Evolutionary conservation across 2,888 invertebrate species (phyloP).

Genomic region (Nowickia ferox): DNA sequence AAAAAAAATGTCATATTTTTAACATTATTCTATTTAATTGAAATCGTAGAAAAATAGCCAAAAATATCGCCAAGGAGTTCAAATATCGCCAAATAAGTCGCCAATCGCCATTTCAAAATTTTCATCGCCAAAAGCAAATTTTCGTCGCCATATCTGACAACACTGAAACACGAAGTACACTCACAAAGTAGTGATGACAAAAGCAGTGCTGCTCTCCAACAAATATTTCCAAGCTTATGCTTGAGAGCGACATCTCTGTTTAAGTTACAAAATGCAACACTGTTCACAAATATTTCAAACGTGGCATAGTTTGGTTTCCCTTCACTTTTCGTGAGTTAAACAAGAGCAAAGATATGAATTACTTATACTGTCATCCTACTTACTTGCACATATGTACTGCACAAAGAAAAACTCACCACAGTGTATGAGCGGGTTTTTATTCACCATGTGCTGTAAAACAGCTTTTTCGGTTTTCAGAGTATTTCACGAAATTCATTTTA

Average conservation of each 20-base stretch:
- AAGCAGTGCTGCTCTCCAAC: neutral
- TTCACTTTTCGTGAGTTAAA: constrained; percentile 52
- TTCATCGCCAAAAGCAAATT: too few relatives aligned
- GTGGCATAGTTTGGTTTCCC: constrained; percentile 62
- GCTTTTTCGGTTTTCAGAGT: constrained; percentile 65
- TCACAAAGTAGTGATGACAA: neutral
- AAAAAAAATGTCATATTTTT: too few relatives aligned
- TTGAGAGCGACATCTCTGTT: constrained; percentile 11
- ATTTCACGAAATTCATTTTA: constrained; percentile 79
- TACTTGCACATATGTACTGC: neutral
- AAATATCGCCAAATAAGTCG: too few relatives aligned
- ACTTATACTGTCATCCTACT: neutral
- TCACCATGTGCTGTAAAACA: constrained; percentile 63
- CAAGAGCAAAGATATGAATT: constrained; percentile 1
- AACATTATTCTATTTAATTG: too few relatives aligned
- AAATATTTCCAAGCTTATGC: constrained; percentile 36
- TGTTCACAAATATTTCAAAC: constrained; percentile 43
- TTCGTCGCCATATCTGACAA: too few relatives aligned
- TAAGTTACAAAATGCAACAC: constrained; percentile 20
- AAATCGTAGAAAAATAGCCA: too few relatives aligned
- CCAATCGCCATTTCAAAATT: too few relatives aligned
- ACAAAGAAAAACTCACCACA: constrained; percentile 55
- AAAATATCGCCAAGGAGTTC: too few relatives aligned
- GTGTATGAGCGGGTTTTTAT: constrained; percentile 66
- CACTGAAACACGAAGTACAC: too few relatives aligned